Evolutionary conservation across 2,888 invertebrate genomes (phyloP), one percentile per base, ranked within the genome.

Genomic region (Syritta pipiens): DNA sequence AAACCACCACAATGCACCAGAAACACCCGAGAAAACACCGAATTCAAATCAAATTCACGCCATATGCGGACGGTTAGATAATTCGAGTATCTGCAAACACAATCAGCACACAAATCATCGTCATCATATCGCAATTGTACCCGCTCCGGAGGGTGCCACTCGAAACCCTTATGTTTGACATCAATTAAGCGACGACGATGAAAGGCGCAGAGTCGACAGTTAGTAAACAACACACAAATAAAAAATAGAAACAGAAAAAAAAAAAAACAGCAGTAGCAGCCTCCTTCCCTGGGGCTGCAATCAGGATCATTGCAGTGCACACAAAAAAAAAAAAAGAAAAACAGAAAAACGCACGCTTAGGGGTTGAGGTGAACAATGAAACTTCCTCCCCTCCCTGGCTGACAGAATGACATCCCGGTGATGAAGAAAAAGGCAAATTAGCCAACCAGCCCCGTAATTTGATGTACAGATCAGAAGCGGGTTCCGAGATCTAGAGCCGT

Each of bases 391-490:
- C 9, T 12, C 30, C 28, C 28, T 9, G 30, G 48, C 20, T 7
- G 17, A 72, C 20, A 12, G 53, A 19, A 26, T 55, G 72, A 55
- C 53, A 48, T n/a, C n/a, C n/a, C n/a, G 53, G 37, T 14, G 37
- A 14, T 17, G 37, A 14, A 35, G 65, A 63, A 68, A 82, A 82
- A 82, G 82, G 82, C 77, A 81, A 81, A 82, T 82, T 82, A 82
- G 55, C 55, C 60, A 81, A 81, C 81, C 60, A 81, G 74, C 75
- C 65, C 76, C 49, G 72, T 72, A 81, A 81, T 82, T 81, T 57
- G 65, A 75, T 32, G 68, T 32, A 55, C 59, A 46, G 65, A 71
- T 65, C 28, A n/a, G 28, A 4, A 19, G 30, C 37, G 17, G 17
- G 7, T 14, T 17, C 35, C 6, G 35, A n/a, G n/a, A n/a, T 4